Conservation (phyloP, 64 coral and sea anemone species). For the Porites australiensis region DNA sequence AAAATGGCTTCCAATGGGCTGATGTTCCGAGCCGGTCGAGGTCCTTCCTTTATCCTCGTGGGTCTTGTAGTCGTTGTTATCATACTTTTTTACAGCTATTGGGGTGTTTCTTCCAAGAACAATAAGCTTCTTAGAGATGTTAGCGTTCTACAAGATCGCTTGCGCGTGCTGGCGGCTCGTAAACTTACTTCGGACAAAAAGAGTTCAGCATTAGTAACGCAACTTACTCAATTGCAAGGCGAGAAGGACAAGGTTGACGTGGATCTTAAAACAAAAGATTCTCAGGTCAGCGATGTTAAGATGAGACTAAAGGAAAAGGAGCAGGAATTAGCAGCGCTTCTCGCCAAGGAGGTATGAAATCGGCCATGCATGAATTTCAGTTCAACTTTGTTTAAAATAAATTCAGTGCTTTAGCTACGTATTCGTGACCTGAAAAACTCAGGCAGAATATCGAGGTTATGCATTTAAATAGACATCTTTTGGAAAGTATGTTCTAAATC, state of each 20-base stretch:
- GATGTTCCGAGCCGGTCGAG: slow-evolving; percentile 4
- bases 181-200: slow-evolving; percentile 49
- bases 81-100: slow-evolving; percentile 42
- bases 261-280: not conserved
- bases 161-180: slow-evolving; percentile 27
- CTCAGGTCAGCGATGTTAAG: not conserved
- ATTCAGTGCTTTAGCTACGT: too few relatives aligned
- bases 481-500: too few relatives aligned
- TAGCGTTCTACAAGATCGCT: slow-evolving; percentile 24
- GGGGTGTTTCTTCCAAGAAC: slow-evolving; percentile 51
- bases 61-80: slow-evolving; percentile 34
- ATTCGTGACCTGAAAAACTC: too few relatives aligned
- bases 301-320: not conserved
- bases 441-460: too few relatives aligned
- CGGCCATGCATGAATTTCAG: too few relatives aligned
- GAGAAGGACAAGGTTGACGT: not conserved
- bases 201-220: not conserved
- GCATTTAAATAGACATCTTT: too few relatives aligned
- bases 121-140: slow-evolving; percentile 33
- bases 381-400: too few relatives aligned
- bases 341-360: slow-evolving; percentile 7
- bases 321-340: not conserved
- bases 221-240: slow-evolving; percentile 36
- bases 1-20: slow-evolving; percentile 45
- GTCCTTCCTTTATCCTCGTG: slow-evolving; percentile 32